phyloP scores from a whole-genome alignment of 53 echinoderm and acorn worm species.

The Holothuria leucospilota region DNA sequence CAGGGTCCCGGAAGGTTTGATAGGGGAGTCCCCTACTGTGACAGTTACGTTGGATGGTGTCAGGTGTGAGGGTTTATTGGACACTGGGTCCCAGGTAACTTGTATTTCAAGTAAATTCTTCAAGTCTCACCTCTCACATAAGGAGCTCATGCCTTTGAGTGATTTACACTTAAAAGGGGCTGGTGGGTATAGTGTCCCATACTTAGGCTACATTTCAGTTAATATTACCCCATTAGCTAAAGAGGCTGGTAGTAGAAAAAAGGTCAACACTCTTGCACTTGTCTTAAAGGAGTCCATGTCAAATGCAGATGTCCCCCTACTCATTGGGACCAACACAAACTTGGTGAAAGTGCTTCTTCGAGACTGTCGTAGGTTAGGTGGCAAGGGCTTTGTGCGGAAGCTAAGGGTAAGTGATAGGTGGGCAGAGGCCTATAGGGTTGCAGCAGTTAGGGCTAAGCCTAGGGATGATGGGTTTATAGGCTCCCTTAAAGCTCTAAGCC shows the following conservation, averaged over 20 bases:
- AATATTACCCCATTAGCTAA: conserved; percentile 2
- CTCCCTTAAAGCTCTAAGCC: too few species aligned
- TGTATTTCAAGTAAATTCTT: conserved; percentile 54
- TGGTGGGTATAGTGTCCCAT: conserved; percentile 60
- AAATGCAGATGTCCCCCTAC: conserved; percentile 32
- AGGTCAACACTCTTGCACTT: conserved; percentile 58
- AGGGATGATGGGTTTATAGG: neutral
- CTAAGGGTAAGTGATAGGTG: conserved; percentile 12
- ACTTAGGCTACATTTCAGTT: conserved; percentile 57
- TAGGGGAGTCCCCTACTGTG: conserved; percentile 46
- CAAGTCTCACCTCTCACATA: conserved; percentile 46
- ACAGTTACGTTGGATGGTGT: conserved; percentile 47
- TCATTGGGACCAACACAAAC: conserved; percentile 72
- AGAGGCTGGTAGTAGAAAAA: conserved; percentile 37
- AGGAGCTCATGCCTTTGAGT: conserved; percentile 36
- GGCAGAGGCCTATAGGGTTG: conserved; percentile 28
- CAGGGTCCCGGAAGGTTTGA: conserved; percentile 41
- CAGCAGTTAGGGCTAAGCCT: conserved; percentile 19
- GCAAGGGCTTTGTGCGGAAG: conserved; percentile 35
- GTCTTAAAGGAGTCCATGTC: conserved; percentile 13
- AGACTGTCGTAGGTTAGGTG: conserved; percentile 45
- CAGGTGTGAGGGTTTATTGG: conserved; percentile 44
- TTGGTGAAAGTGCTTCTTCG: conserved; percentile 28
- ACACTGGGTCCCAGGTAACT: conserved; percentile 76
- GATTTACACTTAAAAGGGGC: conserved; percentile 58